Percentiles rank a stretch among this genome's conserved stretches.
phyloP scores from a whole-genome alignment of 1,140 invertebrate species.

The Trichonephila clavipes region DNA sequence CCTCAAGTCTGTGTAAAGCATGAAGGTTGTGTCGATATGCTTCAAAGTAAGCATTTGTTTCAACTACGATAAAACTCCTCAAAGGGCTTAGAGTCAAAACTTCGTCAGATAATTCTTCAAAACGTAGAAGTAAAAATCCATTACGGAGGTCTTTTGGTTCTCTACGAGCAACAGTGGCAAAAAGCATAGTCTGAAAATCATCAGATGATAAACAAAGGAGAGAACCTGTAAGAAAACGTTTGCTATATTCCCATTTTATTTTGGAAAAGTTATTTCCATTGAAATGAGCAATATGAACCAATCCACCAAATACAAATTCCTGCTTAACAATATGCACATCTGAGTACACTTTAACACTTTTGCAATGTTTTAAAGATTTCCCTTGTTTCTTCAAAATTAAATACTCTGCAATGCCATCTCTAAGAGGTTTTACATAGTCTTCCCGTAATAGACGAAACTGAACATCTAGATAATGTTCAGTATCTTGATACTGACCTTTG shows the following conservation, averaged over 20 bases:
- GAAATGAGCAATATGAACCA: slow-evolving; percentile 42
- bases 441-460: slow-evolving; percentile 89
- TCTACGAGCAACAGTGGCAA: slow-evolving; percentile 86
- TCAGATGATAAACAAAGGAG: slow-evolving; percentile 87
- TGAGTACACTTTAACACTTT: slow-evolving; percentile 41
- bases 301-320: slow-evolving; percentile 7
- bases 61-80: slow-evolving; percentile 80
- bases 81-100: slow-evolving; percentile 26
- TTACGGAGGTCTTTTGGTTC: slow-evolving; percentile 81
- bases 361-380: slow-evolving; percentile 3
- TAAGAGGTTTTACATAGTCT: slow-evolving; percentile 83
- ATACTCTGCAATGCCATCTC: slow-evolving; percentile 78
- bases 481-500: slow-evolving; percentile 81
- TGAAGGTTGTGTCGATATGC: slow-evolving; percentile 82
- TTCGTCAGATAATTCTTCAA: slow-evolving; percentile 58
- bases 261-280: slow-evolving; percentile 35
- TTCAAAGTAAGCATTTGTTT: slow-evolving; percentile 83
- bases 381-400: not conserved
- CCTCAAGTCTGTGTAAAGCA: slow-evolving; percentile 80
- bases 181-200: slow-evolving; percentile 85
- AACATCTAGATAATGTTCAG: slow-evolving; percentile 88
- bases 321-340: slow-evolving; percentile 27
- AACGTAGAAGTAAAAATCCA: slow-evolving; percentile 78
- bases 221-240: slow-evolving; percentile 86
- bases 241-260: slow-evolving; percentile 78